Base-by-base conservation (phyloP, 2,888 invertebrate genomes). In the Celastrina argiolus region DNA sequence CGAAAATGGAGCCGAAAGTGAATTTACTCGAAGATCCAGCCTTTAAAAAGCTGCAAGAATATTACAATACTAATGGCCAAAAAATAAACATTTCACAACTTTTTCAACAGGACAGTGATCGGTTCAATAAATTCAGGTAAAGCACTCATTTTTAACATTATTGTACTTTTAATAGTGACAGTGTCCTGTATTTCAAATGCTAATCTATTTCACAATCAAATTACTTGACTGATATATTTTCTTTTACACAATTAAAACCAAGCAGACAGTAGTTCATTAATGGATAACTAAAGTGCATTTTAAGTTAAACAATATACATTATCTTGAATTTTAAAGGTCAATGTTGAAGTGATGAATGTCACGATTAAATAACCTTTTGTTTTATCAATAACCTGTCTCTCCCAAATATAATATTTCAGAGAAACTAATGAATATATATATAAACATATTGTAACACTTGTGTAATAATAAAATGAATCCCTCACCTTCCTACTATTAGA, bases 81-180 rank as follows among this genome's bases (percentile, higher is more conserved):
- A 94, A 94, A 75, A 92, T 99, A 56, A 95, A 96, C 77, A 97
- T 99, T 77, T 93, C 93, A 71, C 93, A 97, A 71, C 88, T 98
- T 75, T 99, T 99, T 81, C 92, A 94, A 72, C 90, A 94, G 74
- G 97, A 99, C 85, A 88, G 95, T 0, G 89, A 94, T 36, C 94
- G 99, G 69, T 99, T 99, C 81, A 92, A 96, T 64, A 97, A 97
- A 84, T 97, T 94, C 92, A 98, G 97, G 98, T 98, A 68, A 16
- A 41, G 56, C 4, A 14, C 14, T 22, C 0, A 22, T 51, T 51
- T 12, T 36, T 36, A 22, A 12, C 12, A 5, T 26, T 26, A 6
- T 5, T 26, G 12, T 51, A 12, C 1, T 26, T 45, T 22, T 18
- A 45, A 51, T 51, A 45, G 2, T 18, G 45, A 51, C 22, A 22